A percentile compares a stretch with the other conserved stretches of the same genome.
These are phyloP conservation scores for Spatulosminthurus flaviceps DNA, from an alignment of 2,888 invertebrate genomes.

Conservation along the genomic window DNA sequence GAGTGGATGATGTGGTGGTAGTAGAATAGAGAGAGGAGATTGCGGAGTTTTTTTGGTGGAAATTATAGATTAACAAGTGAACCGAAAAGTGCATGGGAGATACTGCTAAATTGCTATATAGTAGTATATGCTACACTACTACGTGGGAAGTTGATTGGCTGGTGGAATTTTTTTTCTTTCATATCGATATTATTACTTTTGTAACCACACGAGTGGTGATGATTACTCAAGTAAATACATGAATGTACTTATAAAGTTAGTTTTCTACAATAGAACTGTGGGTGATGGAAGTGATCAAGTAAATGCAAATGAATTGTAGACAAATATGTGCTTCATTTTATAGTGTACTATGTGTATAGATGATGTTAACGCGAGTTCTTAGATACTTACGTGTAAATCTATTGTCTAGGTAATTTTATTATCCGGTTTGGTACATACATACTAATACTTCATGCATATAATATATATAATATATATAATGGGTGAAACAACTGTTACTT, in stretches of 20 bases:
- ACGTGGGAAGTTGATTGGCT: slow-evolving; percentile 18
- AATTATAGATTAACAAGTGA: slow-evolving; percentile 9
- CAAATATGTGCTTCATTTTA: too few species aligned
- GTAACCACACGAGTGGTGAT: neutral
- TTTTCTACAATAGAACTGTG: neutral
- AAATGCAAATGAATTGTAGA: too few species aligned
- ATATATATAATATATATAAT: too few species aligned
- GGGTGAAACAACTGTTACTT: neutral
- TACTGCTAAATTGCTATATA: too few species aligned
- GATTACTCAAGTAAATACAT: neutral
- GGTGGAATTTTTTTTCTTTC: slow-evolving; percentile 4
- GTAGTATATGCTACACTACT: too few species aligned
- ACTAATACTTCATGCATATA: too few species aligned
- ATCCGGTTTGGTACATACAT: too few species aligned
- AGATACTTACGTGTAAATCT: too few species aligned
- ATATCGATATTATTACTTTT: neutral
- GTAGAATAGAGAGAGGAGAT: neutral
- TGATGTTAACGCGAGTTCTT: too few species aligned
- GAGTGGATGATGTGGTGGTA: neutral
- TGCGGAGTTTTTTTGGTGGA: neutral
- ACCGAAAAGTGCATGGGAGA: neutral
- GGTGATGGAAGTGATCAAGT: neutral
- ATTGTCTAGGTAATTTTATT: too few species aligned
- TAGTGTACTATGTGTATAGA: too few species aligned
- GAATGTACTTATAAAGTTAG: too few species aligned